Percentiles rank a stretch among this genome's conserved stretches.
These are phyloP conservation scores for Heterodera carotae DNA, from an alignment of 1,140 invertebrate genomes.

Conservation along the genomic window DNA sequence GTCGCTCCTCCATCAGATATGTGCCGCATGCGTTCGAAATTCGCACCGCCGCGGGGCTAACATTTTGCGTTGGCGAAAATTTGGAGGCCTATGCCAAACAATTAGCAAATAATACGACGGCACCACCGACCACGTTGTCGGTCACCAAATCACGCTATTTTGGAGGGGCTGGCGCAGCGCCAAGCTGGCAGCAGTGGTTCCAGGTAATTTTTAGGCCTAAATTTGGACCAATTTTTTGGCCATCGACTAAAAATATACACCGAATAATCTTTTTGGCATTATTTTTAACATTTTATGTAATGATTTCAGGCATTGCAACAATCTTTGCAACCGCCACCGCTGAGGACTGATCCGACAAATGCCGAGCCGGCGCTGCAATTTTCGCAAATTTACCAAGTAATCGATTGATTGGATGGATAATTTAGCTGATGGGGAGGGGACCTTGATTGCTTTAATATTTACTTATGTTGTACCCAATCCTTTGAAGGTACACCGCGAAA, in stretches of 20 bases:
- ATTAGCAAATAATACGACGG: conserved; percentile 30
- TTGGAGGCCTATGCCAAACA: conserved; percentile 45
- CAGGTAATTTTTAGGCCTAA: conserved; percentile 42
- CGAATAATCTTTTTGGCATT: no score
- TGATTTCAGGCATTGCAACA: conserved; percentile 54
- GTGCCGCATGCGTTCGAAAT: conserved; percentile 65
- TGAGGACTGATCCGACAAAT: conserved; percentile 53
- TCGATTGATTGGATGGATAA: no score
- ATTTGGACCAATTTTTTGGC: conserved; percentile 3
- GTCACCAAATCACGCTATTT: conserved; percentile 17
- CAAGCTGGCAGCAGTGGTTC: conserved; percentile 58
- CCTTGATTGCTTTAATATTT: conserved; percentile 42
- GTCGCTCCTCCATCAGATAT: conserved; percentile 42
- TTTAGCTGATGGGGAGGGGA: neutral
- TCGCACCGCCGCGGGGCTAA: conserved; percentile 46
- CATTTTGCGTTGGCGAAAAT: conserved; percentile 64
- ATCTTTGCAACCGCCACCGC: conserved; percentile 58
- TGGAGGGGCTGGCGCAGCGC: conserved; percentile 24
- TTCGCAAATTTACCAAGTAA: conserved; percentile 59
- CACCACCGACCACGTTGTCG: conserved; percentile 39
- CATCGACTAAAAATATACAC: no score
- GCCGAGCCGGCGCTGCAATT: conserved; percentile 63
- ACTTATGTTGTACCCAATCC: neutral
- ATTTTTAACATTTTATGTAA: no score
- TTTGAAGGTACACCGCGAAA: conserved; percentile 86